Percentiles rank a stretch among this genome's conserved stretches.
phyloP scores from a whole-genome alignment of 2,888 invertebrate genomes.

The Hypercompe scribonia region DNA sequence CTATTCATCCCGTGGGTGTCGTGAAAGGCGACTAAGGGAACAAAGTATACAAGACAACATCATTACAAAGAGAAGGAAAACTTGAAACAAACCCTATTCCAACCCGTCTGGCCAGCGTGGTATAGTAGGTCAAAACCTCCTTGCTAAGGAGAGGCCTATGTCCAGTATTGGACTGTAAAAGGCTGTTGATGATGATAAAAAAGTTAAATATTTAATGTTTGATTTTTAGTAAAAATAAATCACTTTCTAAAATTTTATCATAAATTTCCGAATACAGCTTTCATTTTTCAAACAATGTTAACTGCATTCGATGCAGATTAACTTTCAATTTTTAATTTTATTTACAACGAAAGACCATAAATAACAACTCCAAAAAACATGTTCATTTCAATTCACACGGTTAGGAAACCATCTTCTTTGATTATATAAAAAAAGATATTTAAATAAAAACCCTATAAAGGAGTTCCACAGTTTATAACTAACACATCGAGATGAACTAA shows the following conservation, averaged over 20 bases:
- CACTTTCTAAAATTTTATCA: neutral
- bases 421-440: neutral
- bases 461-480: too few relatives aligned
- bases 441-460: too few relatives aligned
- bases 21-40: too few relatives aligned
- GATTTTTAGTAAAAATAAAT: neutral
- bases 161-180: too few relatives aligned
- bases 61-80: too few relatives aligned
- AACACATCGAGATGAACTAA: too few relatives aligned
- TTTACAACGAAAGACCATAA: slow-evolving; percentile 4
- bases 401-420: neutral
- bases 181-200: neutral
- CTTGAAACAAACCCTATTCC: too few relatives aligned
- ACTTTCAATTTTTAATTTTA: slow-evolving; percentile 21
- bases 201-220: neutral
- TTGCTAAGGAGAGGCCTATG: too few relatives aligned
- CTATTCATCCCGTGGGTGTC: too few relatives aligned
- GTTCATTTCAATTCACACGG: slow-evolving; percentile 12
- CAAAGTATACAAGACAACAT: too few relatives aligned
- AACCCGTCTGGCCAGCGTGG: too few relatives aligned
- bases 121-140: too few relatives aligned
- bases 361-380: slow-evolving; percentile 14
- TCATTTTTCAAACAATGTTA: slow-evolving; percentile 4
- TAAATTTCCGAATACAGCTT: neutral
- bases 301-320: slow-evolving; percentile 16